Conservation (phyloP, 2,113 vertebrate genomes). For the Petrocephalus microphthalmus region DNA sequence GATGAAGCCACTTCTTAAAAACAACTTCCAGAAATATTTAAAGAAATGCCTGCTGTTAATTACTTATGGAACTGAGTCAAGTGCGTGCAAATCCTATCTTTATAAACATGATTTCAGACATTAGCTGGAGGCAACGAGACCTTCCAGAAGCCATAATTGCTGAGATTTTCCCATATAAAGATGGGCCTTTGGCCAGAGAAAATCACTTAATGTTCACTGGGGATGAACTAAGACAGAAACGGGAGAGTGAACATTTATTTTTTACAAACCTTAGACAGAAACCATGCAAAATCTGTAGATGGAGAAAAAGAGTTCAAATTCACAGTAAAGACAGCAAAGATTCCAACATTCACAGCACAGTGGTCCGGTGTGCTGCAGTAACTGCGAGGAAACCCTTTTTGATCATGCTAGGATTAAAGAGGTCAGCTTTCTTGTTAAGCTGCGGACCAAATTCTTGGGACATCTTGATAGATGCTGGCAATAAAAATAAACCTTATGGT, state of each 20-base stretch:
- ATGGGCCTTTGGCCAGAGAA: conserved; percentile 5
- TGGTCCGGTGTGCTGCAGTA: background rate
- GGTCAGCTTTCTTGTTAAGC: background rate
- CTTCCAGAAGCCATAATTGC: conserved; percentile 7
- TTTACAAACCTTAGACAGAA: background rate
- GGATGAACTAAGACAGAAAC: background rate
- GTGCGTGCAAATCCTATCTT: conserved; percentile 19
- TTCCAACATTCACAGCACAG: background rate
- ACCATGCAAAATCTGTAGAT: background rate
- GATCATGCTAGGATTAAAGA: background rate
- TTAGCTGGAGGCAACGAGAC: conserved; percentile 11
- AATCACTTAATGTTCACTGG: background rate
- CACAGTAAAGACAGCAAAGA: background rate
- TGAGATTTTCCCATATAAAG: conserved; percentile 12
- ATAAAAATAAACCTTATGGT: background rate
- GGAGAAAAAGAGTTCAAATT: background rate
- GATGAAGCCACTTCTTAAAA: background rate
- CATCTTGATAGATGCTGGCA: background rate
- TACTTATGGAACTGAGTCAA: conserved; percentile 19
- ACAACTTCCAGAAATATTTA: conserved; percentile 5
- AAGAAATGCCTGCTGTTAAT: conserved; percentile 20
- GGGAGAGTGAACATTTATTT: background rate
- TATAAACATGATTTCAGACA: conserved; percentile 12
- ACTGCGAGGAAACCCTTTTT: background rate
- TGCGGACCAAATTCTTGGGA: background rate